Percentiles rank a stretch among this genome's conserved stretches.
Evolutionary conservation across 2,888 invertebrate genomes (phyloP).

Genomic region (Deilephila porcellus): DNA sequence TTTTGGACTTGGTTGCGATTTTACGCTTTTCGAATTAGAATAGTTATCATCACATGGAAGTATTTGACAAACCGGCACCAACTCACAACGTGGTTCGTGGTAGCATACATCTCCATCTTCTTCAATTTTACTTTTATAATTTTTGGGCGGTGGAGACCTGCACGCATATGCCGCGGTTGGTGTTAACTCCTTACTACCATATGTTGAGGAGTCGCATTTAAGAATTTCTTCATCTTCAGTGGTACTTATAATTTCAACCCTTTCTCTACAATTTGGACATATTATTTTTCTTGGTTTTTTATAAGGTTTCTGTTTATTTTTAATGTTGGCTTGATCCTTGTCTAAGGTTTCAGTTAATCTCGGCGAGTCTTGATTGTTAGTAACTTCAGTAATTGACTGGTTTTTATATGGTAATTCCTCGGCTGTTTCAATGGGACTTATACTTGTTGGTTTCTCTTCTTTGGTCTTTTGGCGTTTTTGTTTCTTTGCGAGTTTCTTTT

Average conservation of each 20-base stretch:
- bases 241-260: conserved; percentile 60
- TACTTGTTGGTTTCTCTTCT: conserved; percentile 58
- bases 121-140: conserved; percentile 40
- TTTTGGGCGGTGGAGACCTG: conserved; percentile 43
- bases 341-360: conserved; percentile 36
- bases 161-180: conserved; percentile 49
- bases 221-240: conserved; percentile 62
- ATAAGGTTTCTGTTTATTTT: conserved; percentile 42
- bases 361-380: conserved; percentile 40
- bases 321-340: conserved; percentile 38
- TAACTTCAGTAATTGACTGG: conserved; percentile 37
- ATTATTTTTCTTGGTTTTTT: conserved; percentile 57
- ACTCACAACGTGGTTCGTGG: conserved; percentile 69
- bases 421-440: conserved; percentile 44
- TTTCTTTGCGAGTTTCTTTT: conserved; percentile 39
- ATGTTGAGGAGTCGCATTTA: conserved; percentile 48
- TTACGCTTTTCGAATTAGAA: conserved; percentile 48
- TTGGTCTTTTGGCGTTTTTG: conserved; percentile 42
- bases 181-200: conserved; percentile 48
- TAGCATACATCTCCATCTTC: conserved; percentile 55
- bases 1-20: conserved; percentile 50
- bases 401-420: conserved; percentile 44
- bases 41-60: conserved; percentile 58
- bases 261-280: conserved; percentile 73
- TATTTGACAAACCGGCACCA: conserved; percentile 71